These are phyloP conservation scores for Poecilia picta DNA, from an alignment of 2,797 vertebrate genomes.

Conservation along the genomic window DNA sequence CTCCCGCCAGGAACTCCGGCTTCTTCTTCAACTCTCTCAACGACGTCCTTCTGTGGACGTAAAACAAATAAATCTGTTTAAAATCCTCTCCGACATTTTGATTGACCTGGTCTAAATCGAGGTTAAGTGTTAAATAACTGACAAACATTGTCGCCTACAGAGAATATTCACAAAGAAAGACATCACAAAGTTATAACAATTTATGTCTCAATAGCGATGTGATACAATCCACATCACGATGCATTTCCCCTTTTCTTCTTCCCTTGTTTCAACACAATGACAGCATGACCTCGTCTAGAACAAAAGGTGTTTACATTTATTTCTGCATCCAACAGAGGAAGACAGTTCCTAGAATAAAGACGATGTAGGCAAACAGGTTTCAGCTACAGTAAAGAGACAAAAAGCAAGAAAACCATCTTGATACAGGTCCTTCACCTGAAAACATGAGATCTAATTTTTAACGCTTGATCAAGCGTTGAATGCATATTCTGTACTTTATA, in stretches of 20 bases:
- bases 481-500: no score
- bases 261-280: neutral
- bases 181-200: neutral
- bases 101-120: neutral
- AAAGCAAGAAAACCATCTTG: neutral
- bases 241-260: neutral
- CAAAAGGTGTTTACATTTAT: neutral
- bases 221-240: neutral
- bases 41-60: constrained; percentile 41
- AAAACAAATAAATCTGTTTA: neutral
- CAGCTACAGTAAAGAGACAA: neutral
- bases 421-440: neutral
- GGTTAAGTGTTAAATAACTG: neutral
- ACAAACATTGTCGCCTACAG: neutral
- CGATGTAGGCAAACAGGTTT: neutral
- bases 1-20: neutral
- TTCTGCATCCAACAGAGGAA: neutral
- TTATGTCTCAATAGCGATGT: neutral
- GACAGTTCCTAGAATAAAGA: neutral
- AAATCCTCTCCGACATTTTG: neutral
- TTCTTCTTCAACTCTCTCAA: constrained; percentile 28
- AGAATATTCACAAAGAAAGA: neutral
- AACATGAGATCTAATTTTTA: neutral
- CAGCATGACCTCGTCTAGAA: neutral
- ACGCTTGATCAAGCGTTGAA: no score